A percentile compares a stretch with the other conserved stretches of the same genome.
phyloP scores from a whole-genome alignment of 2,113 vertebrate species.

The Bombycilla garrulus region DNA sequence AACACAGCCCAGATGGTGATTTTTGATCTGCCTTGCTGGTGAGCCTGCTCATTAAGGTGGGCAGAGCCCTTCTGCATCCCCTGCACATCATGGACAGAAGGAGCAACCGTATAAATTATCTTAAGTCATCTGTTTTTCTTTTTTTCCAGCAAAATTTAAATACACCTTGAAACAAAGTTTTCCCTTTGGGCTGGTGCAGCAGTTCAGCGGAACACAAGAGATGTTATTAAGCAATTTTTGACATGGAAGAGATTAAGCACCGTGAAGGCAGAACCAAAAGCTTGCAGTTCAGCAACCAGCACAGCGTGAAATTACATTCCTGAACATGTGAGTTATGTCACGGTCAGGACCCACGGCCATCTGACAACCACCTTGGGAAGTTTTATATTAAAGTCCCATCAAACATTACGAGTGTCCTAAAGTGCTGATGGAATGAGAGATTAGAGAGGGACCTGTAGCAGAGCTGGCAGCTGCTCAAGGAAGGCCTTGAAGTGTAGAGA shows the following conservation, averaged over 20 bases:
- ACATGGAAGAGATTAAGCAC: not conserved
- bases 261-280: not conserved
- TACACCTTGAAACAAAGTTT: not conserved
- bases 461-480: conserved; percentile 10
- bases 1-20: not conserved
- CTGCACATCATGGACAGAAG: not conserved
- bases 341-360: not conserved
- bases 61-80: not conserved
- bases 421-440: conserved; percentile 27
- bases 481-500: not conserved
- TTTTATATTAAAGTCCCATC: not conserved
- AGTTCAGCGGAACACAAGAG: not conserved
- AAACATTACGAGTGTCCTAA: not conserved
- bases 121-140: not conserved
- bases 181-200: not conserved
- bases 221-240: not conserved
- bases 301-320: conserved; percentile 19
- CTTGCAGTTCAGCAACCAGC: not conserved
- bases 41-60: not conserved
- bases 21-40: not conserved
- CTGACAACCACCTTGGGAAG: conserved; percentile 47
- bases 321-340: not conserved
- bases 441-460: not conserved
- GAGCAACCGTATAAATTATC: not conserved
- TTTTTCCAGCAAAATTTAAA: not conserved